These are phyloP conservation scores for Crematogaster levior DNA, from an alignment of 2,888 invertebrate genomes.

Conservation along the genomic window DNA sequence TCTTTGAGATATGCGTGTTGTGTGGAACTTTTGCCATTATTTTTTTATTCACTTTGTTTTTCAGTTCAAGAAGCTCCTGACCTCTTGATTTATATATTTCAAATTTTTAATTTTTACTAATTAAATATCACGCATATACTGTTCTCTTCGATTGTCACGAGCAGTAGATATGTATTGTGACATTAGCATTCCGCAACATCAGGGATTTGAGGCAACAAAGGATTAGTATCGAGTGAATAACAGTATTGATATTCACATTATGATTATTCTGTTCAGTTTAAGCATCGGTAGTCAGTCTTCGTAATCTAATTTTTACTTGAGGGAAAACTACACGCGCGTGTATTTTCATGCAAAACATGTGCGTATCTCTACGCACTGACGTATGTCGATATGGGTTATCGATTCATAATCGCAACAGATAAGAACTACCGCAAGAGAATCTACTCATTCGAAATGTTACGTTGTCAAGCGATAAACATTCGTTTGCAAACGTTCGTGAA, in stretches of 20 bases:
- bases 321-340: neutral
- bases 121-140: neutral
- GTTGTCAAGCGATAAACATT: neutral
- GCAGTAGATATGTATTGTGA: neutral
- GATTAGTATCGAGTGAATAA: constrained; percentile 5
- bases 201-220: neutral
- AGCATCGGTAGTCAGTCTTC: neutral
- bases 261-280: neutral
- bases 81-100: neutral
- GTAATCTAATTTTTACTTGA: constrained; percentile 17
- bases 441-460: constrained; percentile 3
- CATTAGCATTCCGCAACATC: too few relatives aligned
- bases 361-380: constrained; percentile 55
- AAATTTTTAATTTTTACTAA: neutral
- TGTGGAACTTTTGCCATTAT: too few relatives aligned
- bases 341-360: neutral
- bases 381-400: constrained; percentile 65
- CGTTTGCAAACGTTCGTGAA: neutral
- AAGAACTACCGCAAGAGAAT: constrained; percentile 53
- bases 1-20: too few relatives aligned
- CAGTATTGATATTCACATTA: too few relatives aligned
- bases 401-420: constrained; percentile 71
- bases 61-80: neutral
- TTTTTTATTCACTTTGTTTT: neutral
- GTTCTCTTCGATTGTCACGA: neutral